These are phyloP conservation scores for Ceuthmochares aereus DNA, from an alignment of 2,113 vertebrate genomes.

Conservation along the genomic window DNA sequence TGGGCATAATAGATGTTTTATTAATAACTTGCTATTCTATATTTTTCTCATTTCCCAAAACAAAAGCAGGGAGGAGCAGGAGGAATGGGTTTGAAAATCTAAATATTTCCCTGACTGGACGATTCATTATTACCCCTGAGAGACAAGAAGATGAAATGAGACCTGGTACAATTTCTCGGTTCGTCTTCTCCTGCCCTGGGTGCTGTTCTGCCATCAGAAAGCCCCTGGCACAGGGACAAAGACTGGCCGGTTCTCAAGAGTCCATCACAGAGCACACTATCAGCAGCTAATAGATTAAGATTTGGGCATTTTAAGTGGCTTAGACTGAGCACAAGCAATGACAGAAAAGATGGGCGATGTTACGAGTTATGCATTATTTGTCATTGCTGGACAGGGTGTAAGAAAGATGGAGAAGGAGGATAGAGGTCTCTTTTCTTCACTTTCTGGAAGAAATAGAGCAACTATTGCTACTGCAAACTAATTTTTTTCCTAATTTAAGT, in stretches of 20 bases:
- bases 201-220: not conserved
- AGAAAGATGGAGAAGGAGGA: not conserved
- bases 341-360: not conserved
- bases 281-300: not conserved
- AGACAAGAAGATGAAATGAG: not conserved
- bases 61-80: not conserved
- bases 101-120: not conserved
- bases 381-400: not conserved
- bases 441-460: not conserved
- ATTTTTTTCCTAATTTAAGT: not conserved
- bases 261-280: not conserved
- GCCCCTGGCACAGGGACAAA: not conserved
- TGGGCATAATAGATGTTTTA: conserved; percentile 70
- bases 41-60: conserved; percentile 63
- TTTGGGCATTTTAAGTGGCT: not conserved
- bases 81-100: not conserved
- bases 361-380: not conserved
- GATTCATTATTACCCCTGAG: not conserved
- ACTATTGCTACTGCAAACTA: not conserved
- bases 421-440: not conserved
- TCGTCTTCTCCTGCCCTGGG: rapidly evolving
- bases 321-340: not conserved
- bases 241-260: not conserved
- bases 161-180: not conserved
- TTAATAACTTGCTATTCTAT: conserved; percentile 69